Percentiles rank a stretch among this genome's conserved stretches.
Conservation (phyloP, 2,797 vertebrate genomes). For the Glossophaga mutica region DNA sequence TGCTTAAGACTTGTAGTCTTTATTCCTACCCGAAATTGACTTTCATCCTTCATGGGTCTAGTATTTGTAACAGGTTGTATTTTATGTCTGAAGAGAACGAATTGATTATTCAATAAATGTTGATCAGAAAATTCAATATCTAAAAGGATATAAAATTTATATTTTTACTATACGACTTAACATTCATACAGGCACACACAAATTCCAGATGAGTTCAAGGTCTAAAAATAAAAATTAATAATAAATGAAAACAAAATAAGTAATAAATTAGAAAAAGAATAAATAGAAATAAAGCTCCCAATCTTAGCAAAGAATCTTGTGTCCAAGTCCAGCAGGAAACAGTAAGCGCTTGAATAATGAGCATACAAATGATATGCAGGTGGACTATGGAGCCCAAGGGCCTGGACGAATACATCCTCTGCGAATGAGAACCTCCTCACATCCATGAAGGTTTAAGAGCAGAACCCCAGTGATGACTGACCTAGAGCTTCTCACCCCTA, state of each 20-base stretch:
- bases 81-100: background rate
- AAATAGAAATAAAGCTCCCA: background rate
- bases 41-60: background rate
- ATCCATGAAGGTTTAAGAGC: background rate
- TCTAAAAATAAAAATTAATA: background rate
- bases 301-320: background rate
- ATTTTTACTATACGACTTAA: background rate
- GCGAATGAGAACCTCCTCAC: background rate
- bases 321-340: background rate
- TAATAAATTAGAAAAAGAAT: background rate
- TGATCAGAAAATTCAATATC: background rate
- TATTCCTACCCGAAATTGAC: background rate
- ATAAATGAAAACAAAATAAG: background rate
- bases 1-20: background rate
- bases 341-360: background rate
- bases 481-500: background rate
- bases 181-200: background rate
- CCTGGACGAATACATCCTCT: background rate
- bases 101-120: background rate
- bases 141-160: background rate
- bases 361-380: background rate
- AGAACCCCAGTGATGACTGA: background rate
- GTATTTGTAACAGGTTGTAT: background rate
- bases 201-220: background rate
- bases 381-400: background rate